These are phyloP conservation scores for Tiaroga cobitis DNA, from an alignment of 2,797 vertebrate genomes.

Conservation along the genomic window DNA sequence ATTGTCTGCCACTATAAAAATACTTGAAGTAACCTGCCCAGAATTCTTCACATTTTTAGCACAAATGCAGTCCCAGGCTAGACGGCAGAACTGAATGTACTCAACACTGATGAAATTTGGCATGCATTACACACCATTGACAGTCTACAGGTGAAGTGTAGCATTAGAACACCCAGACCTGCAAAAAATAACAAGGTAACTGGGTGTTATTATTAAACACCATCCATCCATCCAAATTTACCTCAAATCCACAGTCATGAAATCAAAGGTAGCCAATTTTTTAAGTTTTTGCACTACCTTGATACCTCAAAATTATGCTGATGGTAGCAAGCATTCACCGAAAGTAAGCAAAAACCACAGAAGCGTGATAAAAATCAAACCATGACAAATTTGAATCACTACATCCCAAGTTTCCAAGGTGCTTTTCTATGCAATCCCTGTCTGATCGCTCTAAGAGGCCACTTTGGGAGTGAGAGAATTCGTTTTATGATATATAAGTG, in stretches of 20 bases:
- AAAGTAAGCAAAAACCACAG: neutral
- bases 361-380: neutral
- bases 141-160: slow-evolving; percentile 1
- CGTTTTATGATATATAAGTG: slow-evolving; percentile 9
- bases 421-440: slow-evolving; percentile 1
- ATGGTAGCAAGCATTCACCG: neutral
- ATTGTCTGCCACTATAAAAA: slow-evolving; percentile 44
- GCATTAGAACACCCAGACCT: neutral
- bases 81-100: slow-evolving; percentile 19
- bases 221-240: neutral
- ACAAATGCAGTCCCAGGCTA: slow-evolving; percentile 37
- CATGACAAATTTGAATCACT: slow-evolving; percentile 9
- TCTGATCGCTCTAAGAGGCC: slow-evolving; percentile 4
- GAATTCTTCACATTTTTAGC: slow-evolving; percentile 40
- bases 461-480: slow-evolving; percentile 19
- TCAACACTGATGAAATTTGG: slow-evolving; percentile 19
- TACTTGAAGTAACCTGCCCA: slow-evolving; percentile 49
- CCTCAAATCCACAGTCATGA: neutral
- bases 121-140: neutral
- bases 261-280: neutral
- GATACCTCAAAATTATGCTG: neutral
- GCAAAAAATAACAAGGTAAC: slow-evolving; percentile 6
- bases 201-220: neutral
- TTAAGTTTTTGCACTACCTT: neutral
- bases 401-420: neutral